A percentile compares a stretch with the other conserved stretches of the same genome.
phyloP scores from a whole-genome alignment of 1,140 invertebrate genomes.

The Brachionus koreanus region DNA sequence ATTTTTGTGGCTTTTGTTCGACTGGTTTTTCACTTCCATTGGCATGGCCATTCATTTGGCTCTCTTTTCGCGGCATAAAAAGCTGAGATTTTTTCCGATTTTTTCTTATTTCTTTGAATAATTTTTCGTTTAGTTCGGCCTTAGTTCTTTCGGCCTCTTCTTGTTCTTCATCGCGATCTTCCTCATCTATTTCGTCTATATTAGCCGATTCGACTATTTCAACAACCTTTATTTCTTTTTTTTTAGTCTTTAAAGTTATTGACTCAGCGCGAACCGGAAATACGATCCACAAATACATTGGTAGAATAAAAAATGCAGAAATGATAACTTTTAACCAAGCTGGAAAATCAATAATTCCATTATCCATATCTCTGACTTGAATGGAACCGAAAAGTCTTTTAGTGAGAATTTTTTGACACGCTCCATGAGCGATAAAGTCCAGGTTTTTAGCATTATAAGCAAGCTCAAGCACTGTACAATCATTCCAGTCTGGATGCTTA shows the following conservation, averaged over 20 bases:
- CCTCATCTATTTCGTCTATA: background rate
- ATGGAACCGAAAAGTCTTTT: conserved; percentile 56
- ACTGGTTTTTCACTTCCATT: background rate
- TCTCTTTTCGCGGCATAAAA: conserved; percentile 4
- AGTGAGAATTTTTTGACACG: conserved; percentile 59
- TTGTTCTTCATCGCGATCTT: conserved; percentile 33
- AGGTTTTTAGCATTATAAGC: conserved; percentile 52
- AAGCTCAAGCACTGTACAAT: conserved; percentile 52
- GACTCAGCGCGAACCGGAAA: conserved; percentile 47
- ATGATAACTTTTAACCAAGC: conserved; percentile 56
- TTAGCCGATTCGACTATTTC: background rate
- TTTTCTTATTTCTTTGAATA: conserved; percentile 35
- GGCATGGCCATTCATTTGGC: background rate
- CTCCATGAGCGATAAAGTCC: conserved; percentile 59
- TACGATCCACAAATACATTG: conserved; percentile 59
- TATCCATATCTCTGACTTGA: conserved; percentile 54
- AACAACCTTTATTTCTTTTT: background rate
- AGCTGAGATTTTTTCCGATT: conserved; percentile 40
- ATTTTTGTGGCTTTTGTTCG: conserved; percentile 2
- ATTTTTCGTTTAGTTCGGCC: conserved; percentile 39
- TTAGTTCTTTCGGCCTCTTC: conserved; percentile 39
- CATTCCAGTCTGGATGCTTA: conserved; percentile 55
- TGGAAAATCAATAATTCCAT: conserved; percentile 52
- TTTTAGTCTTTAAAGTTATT: background rate
- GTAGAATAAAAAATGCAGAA: conserved; percentile 57